Evolutionary conservation across 1,140 invertebrate genomes (phyloP), one percentile per base, ranked within the genome.

Genomic region (Calephelis nemesis): DNA sequence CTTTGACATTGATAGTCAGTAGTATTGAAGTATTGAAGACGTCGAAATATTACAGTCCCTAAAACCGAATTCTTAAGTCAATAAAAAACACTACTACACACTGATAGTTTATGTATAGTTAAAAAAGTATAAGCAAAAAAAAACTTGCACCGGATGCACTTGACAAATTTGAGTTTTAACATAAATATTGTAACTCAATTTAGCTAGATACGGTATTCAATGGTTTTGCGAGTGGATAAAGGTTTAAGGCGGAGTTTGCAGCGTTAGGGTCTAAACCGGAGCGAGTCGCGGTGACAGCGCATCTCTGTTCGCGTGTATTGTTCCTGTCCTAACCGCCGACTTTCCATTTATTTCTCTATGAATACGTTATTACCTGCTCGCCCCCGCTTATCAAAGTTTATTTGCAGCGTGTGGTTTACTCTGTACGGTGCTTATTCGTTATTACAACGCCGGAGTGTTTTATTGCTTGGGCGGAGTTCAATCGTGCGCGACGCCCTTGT

Each of bases 261-360:
- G 63, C 70, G 67, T 74, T 74, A 73, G 75, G 73, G 77, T 73
- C 77, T 68, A 63, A 70, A 65, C 63, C 66, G 39, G 30, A 60
- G 54, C 54, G 42, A 45, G 69, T 73, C 63, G 75, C 76, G 82
- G 78, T 88, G 88, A 91, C 87, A 88, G 82, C 86, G 79, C 85
- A 87, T 88, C 85, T 87, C 82, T 66, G 77, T 73, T 81, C 68
- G 79, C 81, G 78, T 79, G 84, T 85, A 88, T 90, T 90, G 87
- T 90, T 88, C 85, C 75, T 83, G 81, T 90, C 83, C 87, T 90
- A 90, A 85, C 89, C 84, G 81, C 80, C 85, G 87, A 91, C 89
- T 91, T 91, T 88, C 87, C 89, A 91, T 91, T 91, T 90, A 90
- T 90, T 91, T 91, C 89, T 88, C 87, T 91, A 91, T 91, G 89